Conservation (phyloP, 2,113 vertebrate genomes). For the Nettapus auritus region DNA sequence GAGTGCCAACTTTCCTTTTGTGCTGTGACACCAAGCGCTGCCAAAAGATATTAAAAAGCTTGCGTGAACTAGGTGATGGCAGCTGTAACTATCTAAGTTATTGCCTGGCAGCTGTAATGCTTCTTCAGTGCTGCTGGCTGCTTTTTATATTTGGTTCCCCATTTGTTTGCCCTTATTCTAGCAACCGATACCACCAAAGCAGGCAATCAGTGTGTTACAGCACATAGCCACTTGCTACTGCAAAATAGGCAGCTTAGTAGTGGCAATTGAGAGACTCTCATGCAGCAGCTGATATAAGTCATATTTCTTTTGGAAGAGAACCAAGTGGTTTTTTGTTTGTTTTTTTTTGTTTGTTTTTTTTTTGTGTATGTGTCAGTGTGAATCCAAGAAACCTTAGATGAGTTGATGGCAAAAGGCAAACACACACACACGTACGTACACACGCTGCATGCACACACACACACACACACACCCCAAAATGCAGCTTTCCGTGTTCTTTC, state of each 20-base stretch:
- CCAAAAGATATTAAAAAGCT: constrained; percentile 90
- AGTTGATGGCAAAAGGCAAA: constrained; percentile 45
- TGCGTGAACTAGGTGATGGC: constrained; percentile 86
- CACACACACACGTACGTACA: neutral
- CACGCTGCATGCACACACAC: constrained; percentile 19
- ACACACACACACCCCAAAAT: constrained; percentile 18
- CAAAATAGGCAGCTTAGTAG: constrained; percentile 69
- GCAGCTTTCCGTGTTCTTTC: constrained; percentile 78
- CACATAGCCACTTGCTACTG: constrained; percentile 73
- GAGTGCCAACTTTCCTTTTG: constrained; percentile 87
- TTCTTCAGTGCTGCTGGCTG: constrained; percentile 81
- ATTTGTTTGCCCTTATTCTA: constrained; percentile 82
- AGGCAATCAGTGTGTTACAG: constrained; percentile 64
- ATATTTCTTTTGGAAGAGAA: constrained; percentile 78
- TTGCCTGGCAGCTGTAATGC: constrained; percentile 84
- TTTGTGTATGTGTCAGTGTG: constrained; percentile 67
- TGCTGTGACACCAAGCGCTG: constrained; percentile 81
- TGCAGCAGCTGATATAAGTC: constrained; percentile 77
- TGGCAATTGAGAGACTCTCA: constrained; percentile 63
- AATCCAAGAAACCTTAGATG: constrained; percentile 77
- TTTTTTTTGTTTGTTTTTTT: neutral
- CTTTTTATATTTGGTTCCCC: constrained; percentile 74
- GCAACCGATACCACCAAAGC: constrained; percentile 75
- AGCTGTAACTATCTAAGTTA: constrained; percentile 88
- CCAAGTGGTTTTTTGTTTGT: constrained; percentile 51